These are phyloP conservation scores for Alsophila aescularia DNA, from an alignment of 2,888 invertebrate species.

Conservation along the genomic window DNA sequence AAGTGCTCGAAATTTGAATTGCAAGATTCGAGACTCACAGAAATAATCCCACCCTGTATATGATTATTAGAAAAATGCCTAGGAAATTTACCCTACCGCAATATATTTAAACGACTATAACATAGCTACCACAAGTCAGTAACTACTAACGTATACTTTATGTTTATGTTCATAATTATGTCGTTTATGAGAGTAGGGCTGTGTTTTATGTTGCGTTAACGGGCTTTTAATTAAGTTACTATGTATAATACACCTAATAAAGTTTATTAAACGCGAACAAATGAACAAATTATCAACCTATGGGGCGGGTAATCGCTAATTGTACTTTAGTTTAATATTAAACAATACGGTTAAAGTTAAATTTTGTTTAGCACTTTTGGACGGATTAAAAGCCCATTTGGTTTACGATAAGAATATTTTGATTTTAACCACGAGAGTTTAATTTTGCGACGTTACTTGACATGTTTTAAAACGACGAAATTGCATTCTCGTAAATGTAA, in stretches of 20 bases:
- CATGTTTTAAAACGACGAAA: no score
- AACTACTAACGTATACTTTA: background rate
- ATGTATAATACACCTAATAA: conserved; percentile 10
- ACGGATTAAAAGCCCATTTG: no score
- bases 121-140: background rate
- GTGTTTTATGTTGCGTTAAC: conserved; percentile 13
- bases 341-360: no score
- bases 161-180: conserved; percentile 6
- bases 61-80: no score
- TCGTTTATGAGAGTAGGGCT: conserved; percentile 1
- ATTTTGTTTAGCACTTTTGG: no score
- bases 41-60: no score
- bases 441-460: no score
- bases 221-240: conserved; percentile 16
- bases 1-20: no score
- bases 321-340: background rate
- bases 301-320: background rate
- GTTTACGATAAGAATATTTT: no score
- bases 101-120: background rate
- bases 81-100: background rate
- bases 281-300: conserved; percentile 28
- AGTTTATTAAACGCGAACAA: conserved; percentile 24
- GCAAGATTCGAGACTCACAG: no score
- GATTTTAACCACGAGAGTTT: no score
- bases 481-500: no score